Base-by-base conservation (phyloP, 2,113 vertebrate genomes). In the Anser cygnoides region DNA sequence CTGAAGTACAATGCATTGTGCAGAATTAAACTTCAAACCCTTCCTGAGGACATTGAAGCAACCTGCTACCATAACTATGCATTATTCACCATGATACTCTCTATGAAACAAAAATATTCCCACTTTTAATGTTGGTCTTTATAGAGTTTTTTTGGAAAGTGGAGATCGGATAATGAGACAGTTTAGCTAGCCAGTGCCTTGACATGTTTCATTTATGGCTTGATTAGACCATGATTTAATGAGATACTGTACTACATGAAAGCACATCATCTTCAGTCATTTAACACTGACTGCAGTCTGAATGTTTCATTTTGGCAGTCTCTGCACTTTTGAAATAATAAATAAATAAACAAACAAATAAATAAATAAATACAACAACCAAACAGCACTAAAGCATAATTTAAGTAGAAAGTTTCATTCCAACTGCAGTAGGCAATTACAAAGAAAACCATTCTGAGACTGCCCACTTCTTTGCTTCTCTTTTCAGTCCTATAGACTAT, bases 141-240 rank as follows among this genome's bases (percentile, higher is more conserved):
- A 44, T 67, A 43, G 65, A 68, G 28, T 12, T 86, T 86, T 70
- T 89, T 84, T 46, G 93, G 52, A 71, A 84, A 82, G 31, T 16
- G 50, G 55, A 86, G 50, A 37, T 52, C 0, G 0, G 72, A 63
- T 82, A 91, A 88, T 88, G 75, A 94, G 84, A 55, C 46, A 62
- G 46, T 87, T 92, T 9, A 6, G 61, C 43, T 81, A 71, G 79
- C 73, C 74, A 73, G 50, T 46, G 66, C 55, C 71, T 92, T 73
- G 84, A 90, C 77, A 22, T 41, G 68, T 91, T 94, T 95, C 78
- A 58, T 94, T 94, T 87, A 89, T 89, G 83, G 70, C 91, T 94
- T 96, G 91, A 94, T 95, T 96, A 95, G 90, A 61, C 50, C 46
- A 93, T 77, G 88, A 83, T 87, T 92, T 95, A 91, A 95, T 85